Percentiles rank a stretch among this genome's conserved stretches.
These are phyloP conservation scores for Metalampra italica DNA, from an alignment of 2,888 invertebrate genomes.

Conservation along the genomic window DNA sequence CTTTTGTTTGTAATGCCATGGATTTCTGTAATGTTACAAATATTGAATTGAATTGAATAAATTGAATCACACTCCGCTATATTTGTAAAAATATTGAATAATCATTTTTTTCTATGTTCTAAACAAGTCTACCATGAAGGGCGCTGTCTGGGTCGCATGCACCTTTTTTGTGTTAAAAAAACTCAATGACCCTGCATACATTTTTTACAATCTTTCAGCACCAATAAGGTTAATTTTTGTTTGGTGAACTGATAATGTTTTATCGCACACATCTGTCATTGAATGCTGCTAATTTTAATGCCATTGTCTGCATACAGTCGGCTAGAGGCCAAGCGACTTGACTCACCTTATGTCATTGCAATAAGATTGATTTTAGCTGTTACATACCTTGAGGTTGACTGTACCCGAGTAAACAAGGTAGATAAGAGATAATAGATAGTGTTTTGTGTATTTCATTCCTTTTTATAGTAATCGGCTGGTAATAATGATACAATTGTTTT, in stretches of 20 bases:
- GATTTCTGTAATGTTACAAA: no score
- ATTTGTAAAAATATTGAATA: not conserved
- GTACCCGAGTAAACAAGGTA: no score
- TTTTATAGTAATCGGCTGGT: no score
- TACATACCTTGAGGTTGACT: no score
- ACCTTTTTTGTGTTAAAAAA: not conserved
- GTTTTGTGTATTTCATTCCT: no score
- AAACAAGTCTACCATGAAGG: not conserved
- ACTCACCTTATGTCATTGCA: no score
- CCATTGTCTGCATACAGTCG: not conserved
- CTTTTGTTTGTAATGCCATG: no score
- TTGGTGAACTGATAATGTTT: slow-evolving; percentile 1
- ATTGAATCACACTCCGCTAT: not conserved
- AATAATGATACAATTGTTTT: no score
- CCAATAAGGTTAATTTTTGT: not conserved
- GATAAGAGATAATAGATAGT: no score
- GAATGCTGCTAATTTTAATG: not conserved
- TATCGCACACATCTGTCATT: slow-evolving; percentile 3
- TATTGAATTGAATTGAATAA: no score
- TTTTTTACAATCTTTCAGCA: not conserved
- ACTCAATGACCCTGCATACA: not conserved
- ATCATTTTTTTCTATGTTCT: not conserved
- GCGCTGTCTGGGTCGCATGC: not conserved
- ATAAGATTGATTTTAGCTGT: no score
- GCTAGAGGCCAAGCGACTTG: no score